Evolutionary conservation across 53 echinoderm and acorn worm species (phyloP).

Genomic region (Apostichopus leukothele): DNA sequence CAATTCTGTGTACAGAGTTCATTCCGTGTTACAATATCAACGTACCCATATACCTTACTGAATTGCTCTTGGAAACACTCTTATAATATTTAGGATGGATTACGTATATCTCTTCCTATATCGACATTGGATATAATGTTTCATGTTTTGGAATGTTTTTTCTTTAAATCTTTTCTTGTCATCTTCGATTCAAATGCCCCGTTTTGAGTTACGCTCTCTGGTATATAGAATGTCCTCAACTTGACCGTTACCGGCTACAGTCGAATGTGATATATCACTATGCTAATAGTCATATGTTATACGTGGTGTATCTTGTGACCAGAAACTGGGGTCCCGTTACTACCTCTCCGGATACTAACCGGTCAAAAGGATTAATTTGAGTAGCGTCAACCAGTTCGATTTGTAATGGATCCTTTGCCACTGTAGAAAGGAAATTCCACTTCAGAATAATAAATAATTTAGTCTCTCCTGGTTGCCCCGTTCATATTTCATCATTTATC

Average conservation of each 20-base stretch:
- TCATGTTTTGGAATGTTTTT: background rate
- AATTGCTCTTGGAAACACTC: background rate
- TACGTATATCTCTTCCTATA: background rate
- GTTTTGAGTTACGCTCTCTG: background rate
- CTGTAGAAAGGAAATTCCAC: conserved; percentile 23
- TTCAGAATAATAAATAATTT: conserved; percentile 50
- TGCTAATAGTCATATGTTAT: conserved; percentile 21
- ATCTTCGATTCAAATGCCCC: background rate
- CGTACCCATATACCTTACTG: too few species aligned
- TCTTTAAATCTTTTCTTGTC: background rate
- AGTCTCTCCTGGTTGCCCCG: conserved; percentile 32
- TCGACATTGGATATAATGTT: background rate
- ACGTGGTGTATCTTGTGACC: conserved; percentile 1
- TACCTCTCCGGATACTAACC: conserved; percentile 34
- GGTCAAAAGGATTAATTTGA: conserved; percentile 43
- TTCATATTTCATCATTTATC: conserved; percentile 51
- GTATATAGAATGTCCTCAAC: background rate
- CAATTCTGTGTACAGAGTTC: too few species aligned
- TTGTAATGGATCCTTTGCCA: conserved; percentile 34
- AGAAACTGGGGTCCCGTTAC: conserved; percentile 38
- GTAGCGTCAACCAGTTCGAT: conserved; percentile 27
- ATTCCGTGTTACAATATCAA: too few species aligned
- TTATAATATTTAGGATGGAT: background rate
- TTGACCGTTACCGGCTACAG: background rate
- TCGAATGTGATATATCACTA: background rate